A percentile compares a stretch with the other conserved stretches of the same genome.
These are phyloP conservation scores for Florisuga fusca DNA, from an alignment of 2,797 vertebrate species.

Conservation along the genomic window DNA sequence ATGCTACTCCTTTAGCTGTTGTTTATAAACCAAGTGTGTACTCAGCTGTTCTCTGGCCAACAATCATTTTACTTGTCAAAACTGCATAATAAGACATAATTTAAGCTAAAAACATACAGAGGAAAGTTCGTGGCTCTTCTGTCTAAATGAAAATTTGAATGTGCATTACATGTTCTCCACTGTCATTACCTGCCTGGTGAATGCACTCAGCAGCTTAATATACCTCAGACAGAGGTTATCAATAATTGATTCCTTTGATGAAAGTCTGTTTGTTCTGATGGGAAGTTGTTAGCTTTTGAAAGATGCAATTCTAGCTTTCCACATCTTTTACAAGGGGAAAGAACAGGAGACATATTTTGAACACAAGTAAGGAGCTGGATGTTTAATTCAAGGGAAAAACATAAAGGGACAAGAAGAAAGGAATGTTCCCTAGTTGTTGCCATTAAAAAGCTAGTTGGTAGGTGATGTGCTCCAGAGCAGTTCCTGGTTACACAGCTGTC, in stretches of 20 bases:
- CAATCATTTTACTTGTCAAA: not conserved
- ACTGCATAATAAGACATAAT: not conserved
- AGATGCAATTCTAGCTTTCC: not conserved
- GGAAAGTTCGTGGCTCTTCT: not conserved
- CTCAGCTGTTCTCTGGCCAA: not conserved
- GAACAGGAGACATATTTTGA: not conserved
- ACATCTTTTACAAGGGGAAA: not conserved
- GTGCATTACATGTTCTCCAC: not conserved
- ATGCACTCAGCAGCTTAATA: not conserved
- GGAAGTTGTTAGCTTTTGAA: not conserved
- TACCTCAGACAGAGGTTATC: not conserved
- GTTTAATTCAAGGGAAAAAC: not conserved
- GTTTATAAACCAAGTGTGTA: not conserved
- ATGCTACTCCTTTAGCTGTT: not conserved
- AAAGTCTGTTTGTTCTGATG: not conserved
- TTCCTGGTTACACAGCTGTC: not conserved
- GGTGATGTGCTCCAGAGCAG: not conserved
- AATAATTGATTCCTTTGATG: not conserved
- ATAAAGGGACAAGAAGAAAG: not conserved
- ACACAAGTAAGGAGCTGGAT: not conserved
- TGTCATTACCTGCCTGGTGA: not conserved
- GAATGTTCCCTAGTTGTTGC: not conserved
- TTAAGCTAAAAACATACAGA: not conserved
- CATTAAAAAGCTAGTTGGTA: not conserved
- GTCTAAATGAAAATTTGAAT: not conserved